Evolutionary conservation across 92 coral and sea anemone species (phyloP), one percentile per base, ranked within the genome.

Genomic region (Zoanthus solanderi): DNA sequence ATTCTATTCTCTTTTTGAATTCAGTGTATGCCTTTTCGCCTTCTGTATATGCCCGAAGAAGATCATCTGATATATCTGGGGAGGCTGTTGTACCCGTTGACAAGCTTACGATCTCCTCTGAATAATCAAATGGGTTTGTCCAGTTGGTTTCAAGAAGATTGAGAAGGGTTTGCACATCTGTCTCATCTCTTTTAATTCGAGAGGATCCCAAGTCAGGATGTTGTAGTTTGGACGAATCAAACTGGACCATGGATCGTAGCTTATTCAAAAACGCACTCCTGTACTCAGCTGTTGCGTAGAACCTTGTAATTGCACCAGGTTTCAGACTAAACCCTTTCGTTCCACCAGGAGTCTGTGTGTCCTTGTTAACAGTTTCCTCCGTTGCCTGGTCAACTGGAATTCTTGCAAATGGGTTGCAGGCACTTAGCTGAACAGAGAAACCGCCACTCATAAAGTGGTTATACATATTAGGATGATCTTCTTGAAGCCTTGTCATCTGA

Each of bases 301-400:
- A 92, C 81, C 89, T 92, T 67, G 66, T 85, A 32, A 92, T 90
- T 50, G 94, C 92, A 53, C 74, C 91, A 14, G 94, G 94, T 86
- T 92, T 92, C 45, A 92, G 81, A 69, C 94, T 91, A 57, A 91
- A 88, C 30, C 94, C 94, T 71, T 83, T 90, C 58, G 92, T 86
- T 47, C 95, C 95, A 32, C 92, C 91, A 42, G 84, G 87, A 17
- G 88, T 92, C 72, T 92, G 90, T 12, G 92, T 81, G 88, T 78
- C 95, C 77, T 90, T 92, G 71, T 92, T 92, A 30, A 87, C 91
- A 23, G 95, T 92, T 34, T 92, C 89, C 74, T 89, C 95, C 81
- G 90, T 86, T 44, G 92, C 74, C 75, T 92, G 91, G 76, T 92
- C 95, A 12, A 87, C 90, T 8, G 95, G 92, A 72, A 90, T 82